phyloP scores from a whole-genome alignment of 2,797 vertebrate genomes.

The Zalophus californianus region DNA sequence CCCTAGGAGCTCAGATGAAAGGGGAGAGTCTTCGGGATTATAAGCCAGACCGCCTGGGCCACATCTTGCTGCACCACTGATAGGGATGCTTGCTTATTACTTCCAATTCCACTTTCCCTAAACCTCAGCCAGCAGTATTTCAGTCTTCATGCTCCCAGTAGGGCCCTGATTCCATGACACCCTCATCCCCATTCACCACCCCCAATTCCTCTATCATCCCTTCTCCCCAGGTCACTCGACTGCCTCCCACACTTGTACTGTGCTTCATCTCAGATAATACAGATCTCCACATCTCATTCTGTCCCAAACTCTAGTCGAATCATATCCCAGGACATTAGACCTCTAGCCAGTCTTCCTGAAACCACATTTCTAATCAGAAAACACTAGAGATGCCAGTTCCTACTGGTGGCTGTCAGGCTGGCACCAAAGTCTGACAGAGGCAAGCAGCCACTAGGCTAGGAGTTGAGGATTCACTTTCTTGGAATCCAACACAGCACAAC shows the following conservation, averaged over 20 bases:
- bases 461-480: not conserved
- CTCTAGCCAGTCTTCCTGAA: not conserved
- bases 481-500: not conserved
- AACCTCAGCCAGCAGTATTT: not conserved
- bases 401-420: not conserved
- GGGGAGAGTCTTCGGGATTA: not conserved
- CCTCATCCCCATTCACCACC: not conserved
- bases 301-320: not conserved
- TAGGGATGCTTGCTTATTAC: not conserved
- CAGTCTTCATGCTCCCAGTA: not conserved
- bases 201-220: not conserved
- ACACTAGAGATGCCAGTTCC: not conserved
- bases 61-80: not conserved
- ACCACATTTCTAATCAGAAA: slow-evolving; percentile 44
- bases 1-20: not conserved
- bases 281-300: not conserved
- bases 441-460: not conserved
- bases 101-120: not conserved
- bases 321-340: not conserved
- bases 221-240: not conserved
- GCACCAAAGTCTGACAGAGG: not conserved
- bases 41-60: not conserved
- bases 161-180: not conserved
- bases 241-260: not conserved
- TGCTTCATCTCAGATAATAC: not conserved